Evolutionary conservation across 2,113 vertebrate genomes (phyloP).

Genomic region (Apus apus): DNA sequence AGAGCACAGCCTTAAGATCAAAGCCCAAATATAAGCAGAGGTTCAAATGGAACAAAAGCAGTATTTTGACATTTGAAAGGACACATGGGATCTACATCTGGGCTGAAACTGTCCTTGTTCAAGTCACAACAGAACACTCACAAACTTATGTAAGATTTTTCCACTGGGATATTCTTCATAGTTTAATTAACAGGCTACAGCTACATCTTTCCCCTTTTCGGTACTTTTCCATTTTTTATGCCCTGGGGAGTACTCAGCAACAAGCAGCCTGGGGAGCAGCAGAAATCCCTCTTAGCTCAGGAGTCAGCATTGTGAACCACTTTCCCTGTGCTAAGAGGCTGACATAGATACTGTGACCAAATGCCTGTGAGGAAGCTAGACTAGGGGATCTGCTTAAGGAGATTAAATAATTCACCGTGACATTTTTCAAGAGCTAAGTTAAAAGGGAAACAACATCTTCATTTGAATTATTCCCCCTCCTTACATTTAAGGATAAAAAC

Average conservation of each 20-base stretch:
- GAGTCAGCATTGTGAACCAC: not conserved
- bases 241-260: not conserved
- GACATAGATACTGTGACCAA: not conserved
- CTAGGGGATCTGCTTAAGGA: not conserved
- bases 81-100: not conserved
- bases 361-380: not conserved
- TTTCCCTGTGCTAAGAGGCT: not conserved
- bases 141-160: not conserved
- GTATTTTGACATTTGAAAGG: no score
- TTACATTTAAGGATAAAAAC: not conserved
- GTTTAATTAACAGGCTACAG: not conserved
- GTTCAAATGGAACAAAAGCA: not conserved
- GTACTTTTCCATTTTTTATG: not conserved
- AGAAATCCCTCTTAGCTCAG: not conserved
- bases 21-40: not conserved
- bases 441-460: not conserved
- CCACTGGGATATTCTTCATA: not conserved
- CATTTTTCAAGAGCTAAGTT: not conserved
- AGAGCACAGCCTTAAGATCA: not conserved
- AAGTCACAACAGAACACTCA: not conserved
- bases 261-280: not conserved
- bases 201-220: not conserved
- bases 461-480: not conserved
- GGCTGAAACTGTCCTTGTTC: not conserved
- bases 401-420: not conserved